Base-by-base conservation (phyloP, 1,140 invertebrate species). In the Homarus americanus region DNA sequence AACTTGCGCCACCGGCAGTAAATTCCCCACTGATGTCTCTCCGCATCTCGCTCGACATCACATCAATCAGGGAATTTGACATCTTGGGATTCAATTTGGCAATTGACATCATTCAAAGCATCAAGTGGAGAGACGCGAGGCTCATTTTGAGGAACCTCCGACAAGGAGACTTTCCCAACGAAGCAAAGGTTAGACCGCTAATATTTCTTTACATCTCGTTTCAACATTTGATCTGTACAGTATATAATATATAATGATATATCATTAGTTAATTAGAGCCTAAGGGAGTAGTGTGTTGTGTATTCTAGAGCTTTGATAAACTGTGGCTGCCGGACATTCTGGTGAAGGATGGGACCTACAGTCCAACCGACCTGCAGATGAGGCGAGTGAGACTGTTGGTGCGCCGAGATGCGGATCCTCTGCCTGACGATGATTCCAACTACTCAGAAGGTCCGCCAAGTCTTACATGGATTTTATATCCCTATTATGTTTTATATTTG, bases 11-110 rank as follows among this genome's bases (percentile, higher is more conserved):
- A n/a, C 86, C 86, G 20, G 7, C 40, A 20, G 28, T n/a, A 36
- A 28, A 17, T 1, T 72, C 83, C 41, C 3, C 17, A 4, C 69
- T 41, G 4, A 34, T 86, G 36, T 40, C 32, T 2, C n/a, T 86
- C 36, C 49, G 3, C 41, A n/a, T n/a, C n/a, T n/a, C n/a, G n/a
- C n/a, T 87, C 12, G 58, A 87, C n/a, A 49, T 87, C 36, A 87
- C 85, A 0, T 87, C 85, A 2, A 24, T 87, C n/a, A 38, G 58
- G 34, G 53, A 78, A 32, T 79, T 87, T 58, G 76, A 87, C n/a
- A 24, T 87, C 32, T 24, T 58, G 28, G 32, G 41, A 24, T 87
- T 87, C 53, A 66, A 24, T 17, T 24, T 87, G 24, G 49, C 12
- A 20, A 17, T 87, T 49, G 85, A 87, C 34, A n/a, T 79, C 73